Base-by-base conservation (phyloP, 1,140 invertebrate species). In the Vanessa tameamea region DNA sequence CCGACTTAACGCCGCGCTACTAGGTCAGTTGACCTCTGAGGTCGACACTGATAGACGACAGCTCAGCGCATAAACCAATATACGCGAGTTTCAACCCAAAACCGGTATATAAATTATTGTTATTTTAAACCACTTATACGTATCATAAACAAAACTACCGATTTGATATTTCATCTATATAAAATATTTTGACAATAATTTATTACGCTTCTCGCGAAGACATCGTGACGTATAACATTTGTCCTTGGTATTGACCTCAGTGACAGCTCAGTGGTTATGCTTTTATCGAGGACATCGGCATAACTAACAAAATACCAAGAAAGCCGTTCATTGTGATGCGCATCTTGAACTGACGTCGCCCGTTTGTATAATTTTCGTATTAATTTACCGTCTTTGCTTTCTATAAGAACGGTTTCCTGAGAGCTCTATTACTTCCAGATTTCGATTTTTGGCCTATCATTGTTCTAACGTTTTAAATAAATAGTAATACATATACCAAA, bases 21-120 rank as follows among this genome's bases (percentile, higher is more conserved):
- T 59, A 59, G 55, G 55, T 59, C 23, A 61, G 57, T 13, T 37
- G 57, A 61, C 31, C 57, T 15, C 57, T 37, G 55, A 61, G 57
- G 57, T 61, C 26, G 57, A 51, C 57, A n/a, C 57, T 61, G 31
- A 31, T 43, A 11, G 37, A 6, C 37, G 37, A 43, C 43, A 61
- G 23, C 26, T 31, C 20, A 59, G 20, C 11, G 57, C 26, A 15
- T 7, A 23, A 9, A 14, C 43, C 0, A 37, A 61, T 37, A 12
- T 61, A 13, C 14, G 31, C 57, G 20, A 61, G 26, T 7, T 61
- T 37, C 26, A 37, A 61, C 15, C 37, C 57, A 37, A 50, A 61
- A 61, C 57, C 57, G 57, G 57, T 43, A 37, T 26, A 2, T 20
- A 11, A 16, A 0, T 53, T 53, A 43, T 5, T 43, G 37, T 43